Conservation (phyloP, 2,113 vertebrate genomes). For the Mola mola region DNA sequence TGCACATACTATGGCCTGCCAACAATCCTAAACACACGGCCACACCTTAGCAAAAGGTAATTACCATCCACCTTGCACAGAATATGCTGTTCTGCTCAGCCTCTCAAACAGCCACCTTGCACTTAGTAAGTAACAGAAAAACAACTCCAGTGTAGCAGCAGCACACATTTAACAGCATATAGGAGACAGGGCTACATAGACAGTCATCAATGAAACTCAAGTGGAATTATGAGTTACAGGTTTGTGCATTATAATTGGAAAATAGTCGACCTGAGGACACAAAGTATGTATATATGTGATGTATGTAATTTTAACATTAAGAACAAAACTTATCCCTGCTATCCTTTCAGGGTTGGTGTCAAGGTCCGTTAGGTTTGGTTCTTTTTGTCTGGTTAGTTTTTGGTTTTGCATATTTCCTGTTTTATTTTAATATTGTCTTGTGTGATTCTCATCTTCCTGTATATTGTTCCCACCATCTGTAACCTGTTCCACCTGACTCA, state of each 20-base stretch:
- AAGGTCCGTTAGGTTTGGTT: constrained; percentile 17
- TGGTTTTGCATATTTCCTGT: too few relatives aligned
- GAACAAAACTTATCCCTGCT: constrained; percentile 2
- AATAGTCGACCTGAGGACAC: background rate
- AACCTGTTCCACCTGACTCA: too few relatives aligned
- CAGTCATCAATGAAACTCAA: background rate
- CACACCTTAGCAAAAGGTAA: constrained; percentile 73
- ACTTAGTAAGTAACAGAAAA: constrained; percentile 59
- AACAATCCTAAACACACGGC: constrained; percentile 29
- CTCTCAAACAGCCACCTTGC: constrained; percentile 75
- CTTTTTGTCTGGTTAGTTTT: constrained; percentile 21
- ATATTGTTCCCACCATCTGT: too few relatives aligned
- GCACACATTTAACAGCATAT: constrained; percentile 38
- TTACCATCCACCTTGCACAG: constrained; percentile 65
- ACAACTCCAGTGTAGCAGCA: constrained; percentile 32
- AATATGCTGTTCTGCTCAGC: constrained; percentile 66
- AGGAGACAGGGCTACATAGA: constrained; percentile 4
- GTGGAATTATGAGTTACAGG: constrained; percentile 11
- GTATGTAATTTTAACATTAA: constrained; percentile 9
- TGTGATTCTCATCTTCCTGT: too few relatives aligned
- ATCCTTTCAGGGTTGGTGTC: constrained; percentile 10
- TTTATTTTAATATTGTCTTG: background rate
- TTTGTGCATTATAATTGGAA: constrained; percentile 33
- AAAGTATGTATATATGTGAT: too few relatives aligned
- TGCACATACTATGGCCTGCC: constrained; percentile 39